A percentile compares a stretch with the other conserved stretches of the same genome.
Conservation (phyloP, 2,888 invertebrate genomes). For the Pristionchus maxplancki region DNA sequence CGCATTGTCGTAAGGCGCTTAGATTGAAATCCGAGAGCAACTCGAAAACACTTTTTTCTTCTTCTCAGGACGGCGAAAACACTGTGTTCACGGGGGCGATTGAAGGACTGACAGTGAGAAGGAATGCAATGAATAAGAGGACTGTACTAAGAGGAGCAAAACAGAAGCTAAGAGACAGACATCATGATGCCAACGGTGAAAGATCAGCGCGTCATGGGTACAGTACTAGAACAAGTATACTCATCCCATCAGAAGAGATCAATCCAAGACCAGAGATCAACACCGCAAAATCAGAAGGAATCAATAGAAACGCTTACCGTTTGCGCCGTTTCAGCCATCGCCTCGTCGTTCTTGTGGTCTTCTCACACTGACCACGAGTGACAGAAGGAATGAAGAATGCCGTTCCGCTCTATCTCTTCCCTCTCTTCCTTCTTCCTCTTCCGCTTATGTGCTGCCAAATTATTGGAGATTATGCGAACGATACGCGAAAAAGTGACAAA, state of each 20-base stretch:
- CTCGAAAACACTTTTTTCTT: background rate
- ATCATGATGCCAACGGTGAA: background rate
- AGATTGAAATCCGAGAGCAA: constrained; percentile 41
- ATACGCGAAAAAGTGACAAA: background rate
- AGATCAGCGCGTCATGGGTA: too few species aligned
- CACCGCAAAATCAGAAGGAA: background rate
- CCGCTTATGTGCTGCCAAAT: background rate
- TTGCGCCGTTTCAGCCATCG: background rate
- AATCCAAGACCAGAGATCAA: too few species aligned
- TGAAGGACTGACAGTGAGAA: background rate
- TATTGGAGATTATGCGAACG: constrained; percentile 21
- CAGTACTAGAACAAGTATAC: too few species aligned
- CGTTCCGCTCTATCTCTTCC: constrained; percentile 9
- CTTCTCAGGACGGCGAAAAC: constrained; percentile 2
- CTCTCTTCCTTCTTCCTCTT: background rate
- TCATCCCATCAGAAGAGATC: background rate
- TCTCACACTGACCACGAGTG: background rate
- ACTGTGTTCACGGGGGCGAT: background rate
- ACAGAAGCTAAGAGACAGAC: background rate
- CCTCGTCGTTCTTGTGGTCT: background rate
- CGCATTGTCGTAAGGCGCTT: constrained; percentile 42
- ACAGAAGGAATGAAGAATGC: constrained; percentile 6
- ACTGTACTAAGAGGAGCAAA: background rate
- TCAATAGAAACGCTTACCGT: background rate
- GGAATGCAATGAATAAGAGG: background rate